These are phyloP conservation scores for Microtus richardsoni DNA, from an alignment of 2,113 vertebrate genomes.

Conservation along the genomic window DNA sequence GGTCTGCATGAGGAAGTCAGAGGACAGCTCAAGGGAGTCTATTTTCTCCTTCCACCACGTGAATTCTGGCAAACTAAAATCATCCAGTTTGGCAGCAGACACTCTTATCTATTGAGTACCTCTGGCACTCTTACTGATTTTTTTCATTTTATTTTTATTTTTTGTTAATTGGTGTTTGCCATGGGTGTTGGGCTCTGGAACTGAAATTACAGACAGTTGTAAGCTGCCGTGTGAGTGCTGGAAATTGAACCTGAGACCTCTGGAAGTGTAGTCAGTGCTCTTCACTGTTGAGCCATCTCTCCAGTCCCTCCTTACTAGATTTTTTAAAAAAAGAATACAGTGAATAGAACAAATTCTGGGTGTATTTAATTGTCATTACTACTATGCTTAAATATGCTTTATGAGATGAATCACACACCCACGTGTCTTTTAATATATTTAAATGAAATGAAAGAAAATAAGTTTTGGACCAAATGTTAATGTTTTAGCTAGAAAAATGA, in stretches of 20 bases:
- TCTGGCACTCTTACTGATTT: no score
- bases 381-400: background rate
- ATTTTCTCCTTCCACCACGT: no score
- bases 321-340: background rate
- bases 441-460: slow-evolving; percentile 27
- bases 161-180: no score
- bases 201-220: no score
- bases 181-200: no score
- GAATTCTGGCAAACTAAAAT: background rate
- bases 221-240: no score
- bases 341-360: slow-evolving; percentile 7
- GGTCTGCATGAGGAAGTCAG: no score
- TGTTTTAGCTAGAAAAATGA: background rate
- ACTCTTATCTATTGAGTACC: no score
- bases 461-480: slow-evolving; percentile 17
- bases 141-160: no score
- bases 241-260: no score
- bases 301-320: background rate
- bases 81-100: background rate
- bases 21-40: background rate
- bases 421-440: background rate
- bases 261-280: no score
- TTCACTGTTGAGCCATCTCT: no score
- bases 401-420: background rate
- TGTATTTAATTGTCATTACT: background rate